Evolutionary conservation across 2,888 invertebrate species (phyloP).

Genomic region (Drosophila pullipes): DNA sequence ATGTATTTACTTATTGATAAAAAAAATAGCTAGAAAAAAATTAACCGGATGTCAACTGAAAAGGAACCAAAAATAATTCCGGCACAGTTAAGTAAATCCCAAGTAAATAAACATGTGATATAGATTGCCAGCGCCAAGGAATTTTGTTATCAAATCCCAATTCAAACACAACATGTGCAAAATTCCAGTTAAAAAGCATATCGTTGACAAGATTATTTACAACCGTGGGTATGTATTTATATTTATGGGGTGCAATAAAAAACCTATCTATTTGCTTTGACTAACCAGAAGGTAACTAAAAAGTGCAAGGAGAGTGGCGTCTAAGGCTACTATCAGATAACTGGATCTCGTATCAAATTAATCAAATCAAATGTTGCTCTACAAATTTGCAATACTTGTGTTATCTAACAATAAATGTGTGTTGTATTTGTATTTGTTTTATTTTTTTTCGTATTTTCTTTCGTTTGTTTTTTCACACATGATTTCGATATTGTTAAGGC

Average conservation of each 20-base stretch:
- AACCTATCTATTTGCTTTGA: constrained; percentile 23
- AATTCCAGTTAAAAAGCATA: constrained; percentile 14
- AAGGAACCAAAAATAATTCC: not conserved
- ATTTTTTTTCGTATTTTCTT: not conserved
- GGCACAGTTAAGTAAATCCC: not conserved
- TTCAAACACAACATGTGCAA: constrained; percentile 30
- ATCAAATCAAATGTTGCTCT: constrained; percentile 28
- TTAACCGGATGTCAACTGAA: not conserved
- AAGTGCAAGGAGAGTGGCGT: not conserved
- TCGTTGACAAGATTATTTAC: constrained; percentile 31
- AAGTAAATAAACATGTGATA: constrained; percentile 9
- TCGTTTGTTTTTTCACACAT: not conserved
- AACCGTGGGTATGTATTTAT: constrained; percentile 12
- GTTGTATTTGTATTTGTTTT: not conserved
- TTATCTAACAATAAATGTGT: constrained; percentile 20
- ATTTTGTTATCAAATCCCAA: constrained; percentile 10
- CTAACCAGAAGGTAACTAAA: not conserved
- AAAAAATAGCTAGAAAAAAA: not conserved
- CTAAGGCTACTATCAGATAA: constrained; percentile 15
- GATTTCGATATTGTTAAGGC: constrained; percentile 23
- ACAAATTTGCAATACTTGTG: constrained; percentile 9
- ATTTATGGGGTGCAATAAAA: constrained; percentile 18
- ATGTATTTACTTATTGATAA: not conserved
- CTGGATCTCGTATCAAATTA: constrained; percentile 35
- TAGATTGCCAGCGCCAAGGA: not conserved